Evolutionary conservation across 2,113 vertebrate genomes (phyloP).

Genomic region (Odontophorus gujanensis): DNA sequence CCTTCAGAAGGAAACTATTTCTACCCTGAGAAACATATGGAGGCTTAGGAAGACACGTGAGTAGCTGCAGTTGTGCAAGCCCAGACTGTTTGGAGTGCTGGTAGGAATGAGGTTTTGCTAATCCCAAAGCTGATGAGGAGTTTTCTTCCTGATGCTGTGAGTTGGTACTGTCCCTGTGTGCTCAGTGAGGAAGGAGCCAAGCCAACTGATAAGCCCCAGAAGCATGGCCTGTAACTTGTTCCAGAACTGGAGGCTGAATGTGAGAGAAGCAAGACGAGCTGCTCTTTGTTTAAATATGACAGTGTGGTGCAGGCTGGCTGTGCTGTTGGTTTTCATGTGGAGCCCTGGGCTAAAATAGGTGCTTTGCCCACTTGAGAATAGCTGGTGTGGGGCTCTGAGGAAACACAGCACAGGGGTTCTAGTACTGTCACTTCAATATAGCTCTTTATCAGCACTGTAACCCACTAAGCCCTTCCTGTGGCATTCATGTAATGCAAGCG

Average conservation of each 20-base stretch:
- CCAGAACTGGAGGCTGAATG: neutral
- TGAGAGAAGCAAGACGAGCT: neutral
- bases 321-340: neutral
- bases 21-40: neutral
- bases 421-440: neutral
- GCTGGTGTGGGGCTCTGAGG: neutral
- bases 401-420: neutral
- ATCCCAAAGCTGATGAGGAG: neutral
- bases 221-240: fast-evolving
- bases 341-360: neutral
- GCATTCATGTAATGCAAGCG: neutral
- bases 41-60: neutral
- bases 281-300: neutral
- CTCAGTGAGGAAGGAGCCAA: neutral
- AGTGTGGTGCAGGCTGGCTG: neutral
- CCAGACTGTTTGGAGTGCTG: neutral
- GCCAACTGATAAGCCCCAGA: neutral
- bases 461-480: neutral
- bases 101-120: neutral
- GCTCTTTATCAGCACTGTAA: neutral
- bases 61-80: neutral
- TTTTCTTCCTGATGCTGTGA: neutral
- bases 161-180: neutral
- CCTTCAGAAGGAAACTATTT: neutral
- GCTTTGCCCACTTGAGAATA: neutral